A percentile compares a stretch with the other conserved stretches of the same genome.
These are phyloP conservation scores for Gopherus evgoodei DNA, from an alignment of 2,113 vertebrate genomes.

Conservation along the genomic window DNA sequence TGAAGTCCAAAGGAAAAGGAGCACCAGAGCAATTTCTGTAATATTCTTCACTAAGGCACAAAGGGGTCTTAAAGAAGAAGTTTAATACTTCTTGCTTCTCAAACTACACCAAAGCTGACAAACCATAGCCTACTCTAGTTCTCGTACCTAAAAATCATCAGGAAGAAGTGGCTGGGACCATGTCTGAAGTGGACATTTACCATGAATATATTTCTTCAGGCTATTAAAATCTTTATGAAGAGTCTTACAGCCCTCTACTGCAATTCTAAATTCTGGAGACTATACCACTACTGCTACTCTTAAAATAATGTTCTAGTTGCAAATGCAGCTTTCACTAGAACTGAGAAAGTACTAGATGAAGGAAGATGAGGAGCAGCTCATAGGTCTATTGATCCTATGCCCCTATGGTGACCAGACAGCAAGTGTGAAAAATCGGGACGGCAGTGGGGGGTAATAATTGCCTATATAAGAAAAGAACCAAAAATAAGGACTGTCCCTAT, in stretches of 20 bases:
- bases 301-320: background rate
- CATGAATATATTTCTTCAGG: background rate
- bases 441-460: too few species aligned
- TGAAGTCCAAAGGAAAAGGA: background rate
- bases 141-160: background rate
- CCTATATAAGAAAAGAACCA: too few species aligned
- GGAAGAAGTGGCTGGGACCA: background rate
- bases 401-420: too few species aligned
- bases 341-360: background rate
- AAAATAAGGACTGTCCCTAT: too few species aligned
- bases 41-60: background rate
- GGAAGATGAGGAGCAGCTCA: background rate
- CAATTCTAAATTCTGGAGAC: background rate
- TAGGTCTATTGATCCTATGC: rapidly evolving
- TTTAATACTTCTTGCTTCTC: background rate
- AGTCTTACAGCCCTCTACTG: background rate
- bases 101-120: background rate
- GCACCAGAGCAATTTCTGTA: background rate
- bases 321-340: background rate
- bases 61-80: background rate
- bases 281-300: background rate
- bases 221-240: background rate
- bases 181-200: background rate
- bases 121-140: background rate
- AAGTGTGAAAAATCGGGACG: too few species aligned